A percentile compares a stretch with the other conserved stretches of the same genome.
These are phyloP conservation scores for Pelobates cultripes DNA, from an alignment of 2,797 vertebrate species.

Conservation along the genomic window DNA sequence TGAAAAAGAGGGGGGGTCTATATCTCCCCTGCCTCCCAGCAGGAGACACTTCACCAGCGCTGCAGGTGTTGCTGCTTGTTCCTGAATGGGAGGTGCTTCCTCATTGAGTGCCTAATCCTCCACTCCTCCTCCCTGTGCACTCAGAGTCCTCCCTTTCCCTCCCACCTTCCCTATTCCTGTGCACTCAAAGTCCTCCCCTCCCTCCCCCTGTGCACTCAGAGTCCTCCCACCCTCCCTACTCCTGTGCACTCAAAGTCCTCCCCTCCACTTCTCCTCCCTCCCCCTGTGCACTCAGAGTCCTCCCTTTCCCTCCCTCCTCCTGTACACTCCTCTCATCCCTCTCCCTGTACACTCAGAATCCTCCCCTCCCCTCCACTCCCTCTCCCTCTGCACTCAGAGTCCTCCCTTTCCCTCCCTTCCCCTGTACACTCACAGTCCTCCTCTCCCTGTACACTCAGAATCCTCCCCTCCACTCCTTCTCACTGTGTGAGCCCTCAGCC, in stretches of 20 bases:
- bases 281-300: not conserved
- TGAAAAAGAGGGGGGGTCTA: conserved; percentile 28
- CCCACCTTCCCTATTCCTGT: not conserved
- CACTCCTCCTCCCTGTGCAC: conserved; percentile 1
- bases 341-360: not conserved
- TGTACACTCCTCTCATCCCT: not conserved
- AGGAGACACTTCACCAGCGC: conserved; percentile 3
- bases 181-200: not conserved
- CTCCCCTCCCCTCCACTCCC: not conserved
- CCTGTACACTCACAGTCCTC: no score
- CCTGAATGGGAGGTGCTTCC: conserved; percentile 26
- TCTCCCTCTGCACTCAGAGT: not conserved
- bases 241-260: not conserved
- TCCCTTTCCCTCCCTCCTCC: not conserved
- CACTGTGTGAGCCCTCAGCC: no score
- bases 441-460: no score
- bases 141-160: not conserved
- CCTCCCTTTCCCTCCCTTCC: not conserved
- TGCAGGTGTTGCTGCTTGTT: conserved; percentile 48
- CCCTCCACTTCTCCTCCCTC: not conserved
- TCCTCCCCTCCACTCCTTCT: no score
- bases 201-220: not conserved
- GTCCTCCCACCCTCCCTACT: not conserved
- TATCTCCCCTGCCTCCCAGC: not conserved
- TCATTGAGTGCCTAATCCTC: not conserved